Percentiles rank a stretch among this genome's conserved stretches.
Evolutionary conservation across 2,797 vertebrate species (phyloP).

Genomic region (Rhinoraja longicauda): DNA sequence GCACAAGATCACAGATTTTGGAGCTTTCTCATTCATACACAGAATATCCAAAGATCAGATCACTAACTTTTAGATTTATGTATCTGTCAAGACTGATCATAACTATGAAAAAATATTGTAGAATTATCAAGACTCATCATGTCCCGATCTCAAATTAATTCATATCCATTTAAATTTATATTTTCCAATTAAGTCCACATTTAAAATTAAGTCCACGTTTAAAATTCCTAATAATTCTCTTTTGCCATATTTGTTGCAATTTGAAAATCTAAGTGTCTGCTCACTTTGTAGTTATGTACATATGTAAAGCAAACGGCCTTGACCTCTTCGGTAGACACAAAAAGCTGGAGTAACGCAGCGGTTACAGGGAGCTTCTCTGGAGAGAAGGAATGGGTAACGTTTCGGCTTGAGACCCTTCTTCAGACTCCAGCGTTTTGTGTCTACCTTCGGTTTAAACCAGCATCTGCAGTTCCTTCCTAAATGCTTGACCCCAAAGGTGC

Average conservation of each 20-base stretch:
- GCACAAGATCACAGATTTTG: constrained; percentile 18
- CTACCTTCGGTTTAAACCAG: too few relatives aligned
- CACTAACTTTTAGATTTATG: not conserved
- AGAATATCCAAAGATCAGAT: not conserved
- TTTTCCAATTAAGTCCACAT: not conserved
- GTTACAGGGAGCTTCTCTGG: too few relatives aligned
- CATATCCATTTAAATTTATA: too few relatives aligned
- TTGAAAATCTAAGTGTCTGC: not conserved
- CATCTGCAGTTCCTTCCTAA: too few relatives aligned
- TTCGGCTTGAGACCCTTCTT: too few relatives aligned
- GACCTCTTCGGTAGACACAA: not conserved
- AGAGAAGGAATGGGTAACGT: too few relatives aligned
- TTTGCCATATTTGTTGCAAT: not conserved
- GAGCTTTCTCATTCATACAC: not conserved
- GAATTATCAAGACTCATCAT: not conserved
- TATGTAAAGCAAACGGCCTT: not conserved
- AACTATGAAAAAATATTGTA: too few relatives aligned
- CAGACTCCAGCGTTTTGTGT: too few relatives aligned
- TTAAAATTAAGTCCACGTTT: not conserved
- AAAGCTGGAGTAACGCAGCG: too few relatives aligned
- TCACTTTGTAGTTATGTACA: not conserved
- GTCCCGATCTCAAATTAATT: not conserved
- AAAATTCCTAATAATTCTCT: not conserved
- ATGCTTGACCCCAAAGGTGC: too few relatives aligned
- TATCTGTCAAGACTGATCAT: not conserved